These are phyloP conservation scores for Poecilus cupreus DNA, from an alignment of 2,888 invertebrate genomes.

Conservation along the genomic window DNA sequence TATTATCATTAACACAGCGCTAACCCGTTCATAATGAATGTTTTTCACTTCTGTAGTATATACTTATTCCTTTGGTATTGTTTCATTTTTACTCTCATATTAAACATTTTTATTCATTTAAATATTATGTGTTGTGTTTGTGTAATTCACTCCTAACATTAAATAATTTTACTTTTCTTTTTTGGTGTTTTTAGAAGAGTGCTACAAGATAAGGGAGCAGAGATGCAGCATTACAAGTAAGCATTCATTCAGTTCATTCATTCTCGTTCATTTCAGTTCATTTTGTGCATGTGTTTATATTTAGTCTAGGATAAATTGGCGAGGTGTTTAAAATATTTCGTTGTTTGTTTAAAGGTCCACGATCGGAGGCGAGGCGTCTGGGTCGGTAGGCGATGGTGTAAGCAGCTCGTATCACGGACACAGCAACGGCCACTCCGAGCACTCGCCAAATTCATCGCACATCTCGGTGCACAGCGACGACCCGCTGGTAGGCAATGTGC, in stretches of 20 bases:
- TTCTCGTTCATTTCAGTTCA: not conserved
- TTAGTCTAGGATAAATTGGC: not conserved
- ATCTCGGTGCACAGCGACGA: constrained; percentile 75
- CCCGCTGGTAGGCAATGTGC: constrained; percentile 75
- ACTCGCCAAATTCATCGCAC: constrained; percentile 77
- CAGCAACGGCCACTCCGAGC: constrained; percentile 80
- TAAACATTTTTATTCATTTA: constrained; percentile 21
- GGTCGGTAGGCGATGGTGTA: constrained; percentile 66
- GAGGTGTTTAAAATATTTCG: not conserved
- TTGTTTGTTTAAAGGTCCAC: constrained; percentile 47
- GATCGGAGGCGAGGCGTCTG: constrained; percentile 67
- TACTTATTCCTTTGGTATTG: constrained; percentile 9
- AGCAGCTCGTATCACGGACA: constrained; percentile 72
- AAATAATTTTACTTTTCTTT: constrained; percentile 67
- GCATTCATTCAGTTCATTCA: constrained; percentile 65
- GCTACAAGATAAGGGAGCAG: constrained; percentile 78
- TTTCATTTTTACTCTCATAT: constrained; percentile 18
- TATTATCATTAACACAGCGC: constrained; percentile 61
- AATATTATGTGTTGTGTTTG: not conserved
- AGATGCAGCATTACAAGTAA: constrained; percentile 81
- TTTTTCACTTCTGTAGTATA: constrained; percentile 2
- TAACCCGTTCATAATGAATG: constrained; percentile 29
- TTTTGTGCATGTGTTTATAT: constrained; percentile 44
- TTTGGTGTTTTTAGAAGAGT: constrained; percentile 76
- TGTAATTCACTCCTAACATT: constrained; percentile 38